Percentiles rank a stretch among this genome's conserved stretches.
Conservation (phyloP, 2,888 invertebrate genomes). For the Hyppa rectilinea region DNA sequence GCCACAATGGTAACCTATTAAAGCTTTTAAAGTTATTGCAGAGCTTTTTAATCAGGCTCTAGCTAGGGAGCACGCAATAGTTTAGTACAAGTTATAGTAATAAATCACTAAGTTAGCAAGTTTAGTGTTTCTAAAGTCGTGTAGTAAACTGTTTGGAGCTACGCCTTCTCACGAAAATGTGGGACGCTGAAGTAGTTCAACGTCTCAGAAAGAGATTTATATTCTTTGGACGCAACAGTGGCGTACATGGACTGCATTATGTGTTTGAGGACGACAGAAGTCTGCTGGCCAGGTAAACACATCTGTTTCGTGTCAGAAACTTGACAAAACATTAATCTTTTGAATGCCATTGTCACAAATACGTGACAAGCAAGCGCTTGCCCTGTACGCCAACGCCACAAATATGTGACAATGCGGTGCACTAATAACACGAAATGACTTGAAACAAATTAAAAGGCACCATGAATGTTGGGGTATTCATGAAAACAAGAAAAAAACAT, state of each 20-base stretch:
- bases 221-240: constrained; percentile 79
- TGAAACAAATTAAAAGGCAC: too few relatives aligned
- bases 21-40: constrained; percentile 71
- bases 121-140: constrained; percentile 25
- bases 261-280: constrained; percentile 87
- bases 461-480: too few relatives aligned
- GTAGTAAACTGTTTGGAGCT: constrained; percentile 9
- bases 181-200: constrained; percentile 24
- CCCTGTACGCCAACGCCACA: too few relatives aligned
- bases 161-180: constrained; percentile 41
- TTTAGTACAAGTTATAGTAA: constrained; percentile 29
- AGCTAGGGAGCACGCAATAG: constrained; percentile 38
- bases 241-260: constrained; percentile 90
- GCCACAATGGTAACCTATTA: constrained; percentile 21
- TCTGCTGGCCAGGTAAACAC: constrained; percentile 90
- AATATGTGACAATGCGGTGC: too few relatives aligned
- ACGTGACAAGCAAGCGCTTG: too few relatives aligned
- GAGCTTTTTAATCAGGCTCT: constrained; percentile 46
- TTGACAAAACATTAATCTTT: too few relatives aligned
- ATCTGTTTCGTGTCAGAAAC: too few relatives aligned
- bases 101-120: constrained; percentile 40
- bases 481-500: too few relatives aligned
- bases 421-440: too few relatives aligned
- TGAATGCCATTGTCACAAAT: too few relatives aligned
- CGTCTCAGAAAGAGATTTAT: constrained; percentile 66